Evolutionary conservation across 2,113 vertebrate species (phyloP).

Genomic region (Oreochromis niloticus): DNA sequence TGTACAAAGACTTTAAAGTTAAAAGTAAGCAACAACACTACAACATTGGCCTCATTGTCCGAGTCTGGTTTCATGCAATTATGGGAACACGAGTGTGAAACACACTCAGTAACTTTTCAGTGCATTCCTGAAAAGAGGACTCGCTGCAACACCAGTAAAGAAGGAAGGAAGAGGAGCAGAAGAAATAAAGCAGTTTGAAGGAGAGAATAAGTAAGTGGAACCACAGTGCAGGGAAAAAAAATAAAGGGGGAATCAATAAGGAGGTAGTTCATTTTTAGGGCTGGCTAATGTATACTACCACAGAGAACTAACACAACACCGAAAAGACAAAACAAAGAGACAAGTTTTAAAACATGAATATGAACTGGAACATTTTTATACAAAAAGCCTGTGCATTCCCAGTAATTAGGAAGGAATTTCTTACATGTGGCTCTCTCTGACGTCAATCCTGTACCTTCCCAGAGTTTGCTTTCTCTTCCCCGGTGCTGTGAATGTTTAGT

Average conservation of each 20-base stretch:
- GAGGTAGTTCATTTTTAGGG: not conserved
- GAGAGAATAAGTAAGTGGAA: not conserved
- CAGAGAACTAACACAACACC: not conserved
- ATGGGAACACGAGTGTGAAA: not conserved
- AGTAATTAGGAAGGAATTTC: conserved; percentile 73
- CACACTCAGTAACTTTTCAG: not conserved
- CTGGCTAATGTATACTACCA: not conserved
- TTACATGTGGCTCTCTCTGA: conserved; percentile 77
- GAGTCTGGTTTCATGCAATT: not conserved
- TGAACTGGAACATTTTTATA: conserved; percentile 42
- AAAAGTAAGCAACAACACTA: not conserved
- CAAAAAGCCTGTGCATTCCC: conserved; percentile 70
- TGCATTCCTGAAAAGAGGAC: not conserved
- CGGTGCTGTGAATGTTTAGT: conserved; percentile 56
- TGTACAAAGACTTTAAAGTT: not conserved
- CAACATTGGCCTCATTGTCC: not conserved
- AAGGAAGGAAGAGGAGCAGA: not conserved
- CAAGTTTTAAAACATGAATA: conserved; percentile 34
- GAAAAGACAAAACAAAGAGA: conserved; percentile 30
- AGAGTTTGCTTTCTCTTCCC: conserved; percentile 61
- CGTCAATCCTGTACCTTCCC: conserved; percentile 76
- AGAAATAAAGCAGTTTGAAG: not conserved
- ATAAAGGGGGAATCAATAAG: not conserved
- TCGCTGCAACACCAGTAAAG: not conserved
- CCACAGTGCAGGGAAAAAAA: not conserved